phyloP scores from a whole-genome alignment of 2,888 invertebrate genomes.

The Nemoura dubitans region DNA sequence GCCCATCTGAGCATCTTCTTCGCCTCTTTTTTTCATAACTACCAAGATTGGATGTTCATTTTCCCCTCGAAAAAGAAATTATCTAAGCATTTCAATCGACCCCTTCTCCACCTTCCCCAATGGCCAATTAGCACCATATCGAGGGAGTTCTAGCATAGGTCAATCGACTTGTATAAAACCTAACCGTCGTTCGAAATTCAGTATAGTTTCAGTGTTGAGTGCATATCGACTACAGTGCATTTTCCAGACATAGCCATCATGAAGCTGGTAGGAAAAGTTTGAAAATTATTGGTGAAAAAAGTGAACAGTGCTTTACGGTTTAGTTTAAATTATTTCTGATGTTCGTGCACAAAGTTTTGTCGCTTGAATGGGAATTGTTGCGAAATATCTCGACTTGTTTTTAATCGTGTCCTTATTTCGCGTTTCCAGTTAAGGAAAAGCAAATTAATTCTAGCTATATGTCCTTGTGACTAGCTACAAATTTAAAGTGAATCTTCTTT shows the following conservation, averaged over 20 bases:
- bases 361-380: background rate
- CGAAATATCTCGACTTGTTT: background rate
- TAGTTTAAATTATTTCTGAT: background rate
- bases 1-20: background rate
- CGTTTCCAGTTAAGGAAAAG: background rate
- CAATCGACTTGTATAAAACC: background rate
- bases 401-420: background rate
- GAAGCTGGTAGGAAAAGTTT: background rate
- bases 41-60: background rate
- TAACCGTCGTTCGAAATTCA: background rate
- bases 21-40: background rate
- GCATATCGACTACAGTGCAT: background rate
- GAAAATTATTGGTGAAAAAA: background rate
- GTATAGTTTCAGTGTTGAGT: background rate
- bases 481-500: background rate
- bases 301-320: background rate
- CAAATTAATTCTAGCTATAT: background rate
- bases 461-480: background rate
- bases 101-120: background rate
- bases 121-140: background rate
- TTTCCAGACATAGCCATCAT: background rate
- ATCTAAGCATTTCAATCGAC: background rate
- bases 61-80: conserved; percentile 2
- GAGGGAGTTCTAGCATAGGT: background rate
- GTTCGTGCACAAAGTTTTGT: background rate